Conservation (phyloP, 2,888 invertebrate genomes). For the Willowsia nigromaculata region DNA sequence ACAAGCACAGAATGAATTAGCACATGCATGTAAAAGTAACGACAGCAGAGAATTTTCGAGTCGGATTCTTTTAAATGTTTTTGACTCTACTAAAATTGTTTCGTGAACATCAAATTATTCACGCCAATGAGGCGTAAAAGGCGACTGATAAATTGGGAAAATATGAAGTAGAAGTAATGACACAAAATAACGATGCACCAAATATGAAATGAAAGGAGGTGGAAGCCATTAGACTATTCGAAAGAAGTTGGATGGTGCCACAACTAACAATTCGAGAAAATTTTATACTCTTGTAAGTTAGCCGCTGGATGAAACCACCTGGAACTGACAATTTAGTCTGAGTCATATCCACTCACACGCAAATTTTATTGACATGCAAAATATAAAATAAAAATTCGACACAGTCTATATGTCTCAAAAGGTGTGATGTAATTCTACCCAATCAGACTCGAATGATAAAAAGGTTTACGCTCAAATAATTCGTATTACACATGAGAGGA, state of each 20-base stretch:
- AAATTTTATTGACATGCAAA: conserved; percentile 8
- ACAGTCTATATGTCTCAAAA: background rate
- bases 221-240: background rate
- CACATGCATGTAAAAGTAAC: too few relatives aligned
- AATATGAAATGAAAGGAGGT: conserved; percentile 15
- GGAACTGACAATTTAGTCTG: background rate
- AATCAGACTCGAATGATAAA: conserved; percentile 15
- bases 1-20: too few relatives aligned
- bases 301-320: background rate
- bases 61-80: too few relatives aligned
- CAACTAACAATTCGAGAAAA: background rate
- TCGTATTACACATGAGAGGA: background rate
- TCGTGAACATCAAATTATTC: background rate
- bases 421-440: background rate
- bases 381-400: conserved; percentile 7
- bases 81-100: too few relatives aligned
- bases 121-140: background rate
- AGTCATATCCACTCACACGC: conserved; percentile 6
- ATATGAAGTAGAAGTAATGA: conserved; percentile 1
- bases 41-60: too few relatives aligned
- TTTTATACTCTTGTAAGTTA: background rate
- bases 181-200: background rate
- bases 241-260: background rate
- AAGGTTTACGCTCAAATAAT: background rate
- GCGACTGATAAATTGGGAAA: background rate